Conservation (phyloP, 2,113 vertebrate species). For the Excalfactoria chinensis region DNA sequence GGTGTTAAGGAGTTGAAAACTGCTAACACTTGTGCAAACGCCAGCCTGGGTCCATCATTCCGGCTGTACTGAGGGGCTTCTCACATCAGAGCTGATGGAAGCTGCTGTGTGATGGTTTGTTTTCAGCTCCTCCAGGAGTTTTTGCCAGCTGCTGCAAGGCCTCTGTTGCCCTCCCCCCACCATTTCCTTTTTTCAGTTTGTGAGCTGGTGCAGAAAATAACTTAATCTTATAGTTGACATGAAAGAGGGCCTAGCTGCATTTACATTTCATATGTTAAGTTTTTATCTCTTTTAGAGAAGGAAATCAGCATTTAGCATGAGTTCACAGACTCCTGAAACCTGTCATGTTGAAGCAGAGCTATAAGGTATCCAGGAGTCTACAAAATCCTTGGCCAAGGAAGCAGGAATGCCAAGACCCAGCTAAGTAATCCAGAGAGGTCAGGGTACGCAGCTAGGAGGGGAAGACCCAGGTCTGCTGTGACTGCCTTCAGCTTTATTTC, state of each 20-base stretch:
- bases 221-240: background rate
- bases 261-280: background rate
- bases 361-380: background rate
- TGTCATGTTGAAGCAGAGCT: background rate
- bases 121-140: background rate
- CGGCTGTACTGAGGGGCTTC: background rate
- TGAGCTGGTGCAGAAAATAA: background rate
- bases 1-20: background rate
- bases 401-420: background rate
- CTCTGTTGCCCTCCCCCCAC: background rate
- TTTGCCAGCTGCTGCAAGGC: background rate
- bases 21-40: background rate
- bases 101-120: background rate
- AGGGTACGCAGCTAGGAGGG: background rate
- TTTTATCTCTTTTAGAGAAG: background rate
- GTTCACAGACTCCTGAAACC: background rate
- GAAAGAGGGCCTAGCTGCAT: background rate
- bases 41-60: background rate
- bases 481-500: conserved; percentile 20
- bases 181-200: rapidly evolving
- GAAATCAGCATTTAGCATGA: background rate
- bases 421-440: background rate
- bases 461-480: background rate
- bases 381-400: background rate
- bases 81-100: background rate